Base-by-base conservation (phyloP, 2,113 vertebrate genomes). In the Charadrius vociferus region DNA sequence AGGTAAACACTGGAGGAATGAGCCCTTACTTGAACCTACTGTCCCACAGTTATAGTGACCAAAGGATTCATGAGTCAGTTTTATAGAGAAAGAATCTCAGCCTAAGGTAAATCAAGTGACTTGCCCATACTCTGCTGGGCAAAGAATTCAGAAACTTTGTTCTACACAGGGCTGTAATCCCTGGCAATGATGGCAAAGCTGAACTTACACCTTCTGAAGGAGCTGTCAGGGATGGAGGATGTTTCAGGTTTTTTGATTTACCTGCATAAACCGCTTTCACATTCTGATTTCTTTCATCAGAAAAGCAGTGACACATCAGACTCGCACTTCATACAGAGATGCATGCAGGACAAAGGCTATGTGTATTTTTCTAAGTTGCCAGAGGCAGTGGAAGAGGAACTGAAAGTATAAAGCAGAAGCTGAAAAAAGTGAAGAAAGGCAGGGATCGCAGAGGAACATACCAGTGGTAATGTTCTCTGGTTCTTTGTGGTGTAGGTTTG, bases 361-460 rank as follows among this genome's bases (percentile, higher is more conserved):
- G 0, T 21, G 3, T 39, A 26, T 66, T 86, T 77, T 3, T 11
- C 20, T 41, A 37, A 58, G 63, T 8, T 15, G 3, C 9, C 63
- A n/a, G 55, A 58, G 23, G 32, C 10, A 20, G 10, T 10, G 8
- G 17, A 83, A 67, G 9, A 10, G 13, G 12, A 59, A 11, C 20
- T 49, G 32, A 89, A 92, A 71, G 15, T 6, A 53, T 0, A 1
- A 15, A 34, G 9, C 5, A 43, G 65, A 91, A 93, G 13, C 21
- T 49, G 41, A 79, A 74, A 84, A 84, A 9, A 55, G 4, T 1
- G 1, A 49, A 37, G 17, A 36, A 68, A 37, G 37, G 5, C 20
- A 77, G 14, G 21, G 18, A 32, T 62, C 3, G 2, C 39, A 30
- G 7, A 14, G 0, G 0, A 74, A 18, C 18, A 20, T 16, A 43